Percentiles rank a stretch among this genome's conserved stretches.
phyloP scores from a whole-genome alignment of 2,797 vertebrate genomes.

The Echeneis naucrates region DNA sequence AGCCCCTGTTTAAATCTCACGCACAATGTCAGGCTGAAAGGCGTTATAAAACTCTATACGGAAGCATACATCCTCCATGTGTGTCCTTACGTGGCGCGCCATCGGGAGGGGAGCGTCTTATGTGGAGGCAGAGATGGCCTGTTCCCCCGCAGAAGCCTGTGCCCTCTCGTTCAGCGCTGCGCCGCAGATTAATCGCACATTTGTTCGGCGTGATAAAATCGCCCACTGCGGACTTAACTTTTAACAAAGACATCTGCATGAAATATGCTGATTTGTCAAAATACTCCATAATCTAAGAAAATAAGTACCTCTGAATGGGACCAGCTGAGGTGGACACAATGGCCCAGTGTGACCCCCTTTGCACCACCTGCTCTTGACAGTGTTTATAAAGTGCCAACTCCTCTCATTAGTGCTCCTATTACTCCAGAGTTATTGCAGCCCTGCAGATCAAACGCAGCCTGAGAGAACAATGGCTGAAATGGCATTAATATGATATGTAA shows the following conservation, averaged over 20 bases:
- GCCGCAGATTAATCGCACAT: slow-evolving; percentile 72
- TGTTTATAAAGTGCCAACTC: slow-evolving; percentile 84
- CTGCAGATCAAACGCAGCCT: slow-evolving; percentile 76
- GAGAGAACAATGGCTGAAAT: slow-evolving; percentile 76
- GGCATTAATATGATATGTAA: slow-evolving; percentile 84
- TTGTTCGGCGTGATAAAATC: slow-evolving; percentile 66
- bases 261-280: slow-evolving; percentile 72
- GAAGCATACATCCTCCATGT: slow-evolving; percentile 71
- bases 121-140: slow-evolving; percentile 55
- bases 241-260: slow-evolving; percentile 65
- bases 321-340: slow-evolving; percentile 69
- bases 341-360: slow-evolving; percentile 67
- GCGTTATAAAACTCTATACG: slow-evolving; percentile 75
- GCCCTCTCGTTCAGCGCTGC: slow-evolving; percentile 50
- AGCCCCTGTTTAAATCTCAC: slow-evolving; percentile 82
- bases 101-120: slow-evolving; percentile 51
- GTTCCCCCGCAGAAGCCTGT: slow-evolving; percentile 49
- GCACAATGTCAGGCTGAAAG: slow-evolving; percentile 80
- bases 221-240: slow-evolving; percentile 61
- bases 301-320: slow-evolving; percentile 51
- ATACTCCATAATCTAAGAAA: slow-evolving; percentile 48
- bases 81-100: slow-evolving; percentile 56
- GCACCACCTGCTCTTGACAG: slow-evolving; percentile 77
- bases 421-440: slow-evolving; percentile 70
- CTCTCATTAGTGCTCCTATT: slow-evolving; percentile 77